phyloP scores from a whole-genome alignment of 2,888 invertebrate species.

The Anarsia innoxiella region DNA sequence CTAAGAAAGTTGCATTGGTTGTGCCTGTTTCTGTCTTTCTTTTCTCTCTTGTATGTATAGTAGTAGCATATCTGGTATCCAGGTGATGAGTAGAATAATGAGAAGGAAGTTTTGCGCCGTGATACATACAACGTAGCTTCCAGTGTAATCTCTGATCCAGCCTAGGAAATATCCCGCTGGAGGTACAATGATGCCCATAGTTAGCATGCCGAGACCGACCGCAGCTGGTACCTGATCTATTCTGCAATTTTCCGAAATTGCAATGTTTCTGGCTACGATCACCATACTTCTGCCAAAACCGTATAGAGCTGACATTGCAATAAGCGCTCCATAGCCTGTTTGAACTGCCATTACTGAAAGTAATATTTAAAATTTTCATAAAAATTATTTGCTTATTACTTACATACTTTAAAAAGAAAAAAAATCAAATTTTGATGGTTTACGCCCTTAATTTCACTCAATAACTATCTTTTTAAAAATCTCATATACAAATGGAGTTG shows the following conservation, averaged over 20 bases:
- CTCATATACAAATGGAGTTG: too few species aligned
- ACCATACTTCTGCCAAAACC: slow-evolving; percentile 84
- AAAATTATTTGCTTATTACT: too few species aligned
- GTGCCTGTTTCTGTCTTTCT: slow-evolving; percentile 30
- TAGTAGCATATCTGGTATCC: slow-evolving; percentile 76
- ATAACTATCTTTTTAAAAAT: too few species aligned
- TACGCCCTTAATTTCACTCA: too few species aligned
- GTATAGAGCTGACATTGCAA: slow-evolving; percentile 74
- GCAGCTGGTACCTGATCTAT: slow-evolving; percentile 78
- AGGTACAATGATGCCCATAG: slow-evolving; percentile 80
- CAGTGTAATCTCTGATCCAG: slow-evolving; percentile 79
- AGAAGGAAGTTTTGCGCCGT: slow-evolving; percentile 77
- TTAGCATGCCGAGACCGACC: slow-evolving; percentile 82
- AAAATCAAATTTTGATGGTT: too few species aligned
- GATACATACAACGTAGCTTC: slow-evolving; percentile 77
- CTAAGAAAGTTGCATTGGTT: slow-evolving; percentile 35
- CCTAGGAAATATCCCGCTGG: slow-evolving; percentile 79
- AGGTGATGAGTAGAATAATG: slow-evolving; percentile 68
- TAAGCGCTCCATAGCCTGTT: slow-evolving; percentile 63
- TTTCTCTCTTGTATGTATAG: slow-evolving; percentile 43
- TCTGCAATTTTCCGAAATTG: slow-evolving; percentile 78
- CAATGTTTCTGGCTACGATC: slow-evolving; percentile 82
- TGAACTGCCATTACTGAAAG: slow-evolving; percentile 77
- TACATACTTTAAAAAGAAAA: too few species aligned
- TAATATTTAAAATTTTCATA: not conserved